A percentile compares a stretch with the other conserved stretches of the same genome.
Conservation (phyloP, 2,113 vertebrate species). For the Gymnocephalus cernua region DNA sequence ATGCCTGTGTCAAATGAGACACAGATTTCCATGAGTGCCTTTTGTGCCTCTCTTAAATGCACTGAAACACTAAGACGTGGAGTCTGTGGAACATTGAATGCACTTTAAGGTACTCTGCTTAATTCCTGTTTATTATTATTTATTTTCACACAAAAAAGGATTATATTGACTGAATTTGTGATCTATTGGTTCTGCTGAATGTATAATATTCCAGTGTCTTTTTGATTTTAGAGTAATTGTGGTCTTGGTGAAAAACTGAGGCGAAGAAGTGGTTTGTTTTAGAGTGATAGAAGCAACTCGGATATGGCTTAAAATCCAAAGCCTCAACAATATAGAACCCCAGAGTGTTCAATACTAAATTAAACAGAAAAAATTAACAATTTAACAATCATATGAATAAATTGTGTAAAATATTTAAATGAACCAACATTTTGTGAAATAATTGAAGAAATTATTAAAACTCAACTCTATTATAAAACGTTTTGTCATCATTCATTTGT, state of each 20-base stretch:
- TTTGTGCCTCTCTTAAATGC: constrained; percentile 11
- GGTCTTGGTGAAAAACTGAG: neutral
- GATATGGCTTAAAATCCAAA: neutral
- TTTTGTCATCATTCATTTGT: neutral
- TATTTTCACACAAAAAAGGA: constrained; percentile 34
- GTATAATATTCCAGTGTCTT: neutral
- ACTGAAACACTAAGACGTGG: constrained; percentile 16
- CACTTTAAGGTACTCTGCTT: constrained; percentile 66
- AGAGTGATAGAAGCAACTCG: neutral
- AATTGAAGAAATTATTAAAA: constrained; percentile 1
- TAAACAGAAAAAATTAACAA: neutral
- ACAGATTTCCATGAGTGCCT: constrained; percentile 51
- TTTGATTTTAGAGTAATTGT: neutral
- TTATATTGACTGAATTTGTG: constrained; percentile 22
- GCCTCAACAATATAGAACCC: neutral
- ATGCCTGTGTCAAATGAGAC: constrained; percentile 6
- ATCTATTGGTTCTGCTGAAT: constrained; percentile 4
- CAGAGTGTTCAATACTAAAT: neutral
- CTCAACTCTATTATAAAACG: neutral
- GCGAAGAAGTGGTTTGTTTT: neutral
- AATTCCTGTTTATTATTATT: constrained; percentile 30
- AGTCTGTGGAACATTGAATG: constrained; percentile 49
- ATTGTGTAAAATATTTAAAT: neutral
- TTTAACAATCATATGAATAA: neutral
- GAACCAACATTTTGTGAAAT: neutral